Evolutionary conservation across 2,888 invertebrate genomes (phyloP).

Genomic region (Nemapogon koenigi): DNA sequence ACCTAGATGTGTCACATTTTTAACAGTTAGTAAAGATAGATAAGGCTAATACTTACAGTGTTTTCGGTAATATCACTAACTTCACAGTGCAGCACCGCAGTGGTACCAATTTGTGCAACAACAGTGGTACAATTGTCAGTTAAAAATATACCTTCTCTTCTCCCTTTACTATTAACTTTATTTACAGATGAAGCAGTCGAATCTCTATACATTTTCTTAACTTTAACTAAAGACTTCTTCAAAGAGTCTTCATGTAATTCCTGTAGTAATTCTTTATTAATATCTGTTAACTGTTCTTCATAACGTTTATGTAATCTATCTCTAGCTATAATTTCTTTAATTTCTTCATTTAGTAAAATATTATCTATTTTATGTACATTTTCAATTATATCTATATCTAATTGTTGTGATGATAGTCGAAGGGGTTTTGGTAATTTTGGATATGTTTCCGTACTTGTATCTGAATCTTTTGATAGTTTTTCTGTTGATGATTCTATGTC

Average conservation of each 20-base stretch:
- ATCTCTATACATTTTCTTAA: conserved; percentile 61
- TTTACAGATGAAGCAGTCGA: conserved; percentile 42
- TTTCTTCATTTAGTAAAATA: conserved; percentile 35
- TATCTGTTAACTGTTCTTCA: conserved; percentile 23
- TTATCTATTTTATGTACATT: conserved; percentile 48
- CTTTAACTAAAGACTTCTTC: conserved; percentile 41
- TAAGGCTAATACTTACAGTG: conserved; percentile 53
- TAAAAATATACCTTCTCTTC: conserved; percentile 57
- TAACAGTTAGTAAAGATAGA: background rate
- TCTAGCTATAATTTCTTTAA: conserved; percentile 28
- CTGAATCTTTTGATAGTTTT: too few species aligned
- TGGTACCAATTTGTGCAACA: conserved; percentile 69
- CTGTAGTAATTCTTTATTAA: conserved; percentile 34
- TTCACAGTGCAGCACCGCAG: conserved; percentile 68
- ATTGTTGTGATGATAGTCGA: conserved; percentile 30
- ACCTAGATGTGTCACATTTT: too few species aligned
- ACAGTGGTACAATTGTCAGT: conserved; percentile 69
- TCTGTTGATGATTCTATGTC: conserved; percentile 31
- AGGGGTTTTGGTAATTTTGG: conserved; percentile 46
- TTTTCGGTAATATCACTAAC: conserved; percentile 69
- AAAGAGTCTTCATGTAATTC: conserved; percentile 39
- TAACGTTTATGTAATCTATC: conserved; percentile 35
- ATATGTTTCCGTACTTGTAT: conserved; percentile 35
- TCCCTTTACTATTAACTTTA: conserved; percentile 46
- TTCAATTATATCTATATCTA: conserved; percentile 39